Conservation (phyloP, 2,888 invertebrate species). For the Ypsolopha sequella region DNA sequence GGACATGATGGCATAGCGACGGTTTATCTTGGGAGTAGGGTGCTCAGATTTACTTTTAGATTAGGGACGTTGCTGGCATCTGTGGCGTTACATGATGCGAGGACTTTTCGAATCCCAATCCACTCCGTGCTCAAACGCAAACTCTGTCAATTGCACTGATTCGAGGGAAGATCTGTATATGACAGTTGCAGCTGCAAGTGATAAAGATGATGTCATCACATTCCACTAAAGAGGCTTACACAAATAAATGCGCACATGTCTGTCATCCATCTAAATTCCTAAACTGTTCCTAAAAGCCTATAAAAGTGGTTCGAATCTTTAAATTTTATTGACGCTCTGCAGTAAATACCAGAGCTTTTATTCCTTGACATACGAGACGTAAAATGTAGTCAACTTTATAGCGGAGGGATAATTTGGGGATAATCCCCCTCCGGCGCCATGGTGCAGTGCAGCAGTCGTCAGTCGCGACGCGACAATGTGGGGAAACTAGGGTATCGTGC, state of each 20-base stretch:
- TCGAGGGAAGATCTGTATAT: too few relatives aligned
- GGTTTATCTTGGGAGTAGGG: slow-evolving; percentile 19
- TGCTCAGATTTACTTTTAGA: neutral
- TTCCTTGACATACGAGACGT: neutral
- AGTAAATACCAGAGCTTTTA: neutral
- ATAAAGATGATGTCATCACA: too few relatives aligned
- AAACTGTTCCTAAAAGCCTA: too few relatives aligned
- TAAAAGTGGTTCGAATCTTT: too few relatives aligned
- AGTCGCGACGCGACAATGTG: slow-evolving; percentile 33
- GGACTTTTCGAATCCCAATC: too few relatives aligned
- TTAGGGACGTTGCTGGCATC: neutral
- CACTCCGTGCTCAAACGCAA: too few relatives aligned
- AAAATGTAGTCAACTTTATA: slow-evolving; percentile 3
- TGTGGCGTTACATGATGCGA: neutral
- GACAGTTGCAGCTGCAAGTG: too few relatives aligned
- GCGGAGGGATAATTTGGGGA: slow-evolving; percentile 20
- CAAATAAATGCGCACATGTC: too few relatives aligned
- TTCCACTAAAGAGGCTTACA: too few relatives aligned
- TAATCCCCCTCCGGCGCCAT: slow-evolving; percentile 23
- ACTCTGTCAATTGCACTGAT: too few relatives aligned
- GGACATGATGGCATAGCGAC: slow-evolving; percentile 26
- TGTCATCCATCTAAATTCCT: too few relatives aligned
- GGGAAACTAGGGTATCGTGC: slow-evolving; percentile 15
- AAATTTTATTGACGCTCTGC: neutral
- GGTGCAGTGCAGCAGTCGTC: slow-evolving; percentile 1